These are phyloP conservation scores for Nebria ingens DNA, from an alignment of 1,140 invertebrate genomes.

Conservation along the genomic window DNA sequence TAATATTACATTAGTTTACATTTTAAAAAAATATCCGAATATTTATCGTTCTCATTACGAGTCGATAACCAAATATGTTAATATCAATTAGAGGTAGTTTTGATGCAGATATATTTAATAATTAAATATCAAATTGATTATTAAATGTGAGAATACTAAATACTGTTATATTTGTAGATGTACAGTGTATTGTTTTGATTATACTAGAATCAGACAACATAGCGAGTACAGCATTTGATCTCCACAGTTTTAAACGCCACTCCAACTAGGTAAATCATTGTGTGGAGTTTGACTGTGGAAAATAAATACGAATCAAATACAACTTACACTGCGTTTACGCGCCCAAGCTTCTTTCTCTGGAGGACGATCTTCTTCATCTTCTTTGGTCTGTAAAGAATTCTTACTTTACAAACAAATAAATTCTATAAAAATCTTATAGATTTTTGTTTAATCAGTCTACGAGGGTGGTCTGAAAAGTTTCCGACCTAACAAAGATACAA, in stretches of 20 bases:
- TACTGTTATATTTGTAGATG: neutral
- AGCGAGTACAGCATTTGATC: neutral
- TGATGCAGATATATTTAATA: too few relatives aligned
- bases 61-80: too few relatives aligned
- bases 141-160: too few relatives aligned
- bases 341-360: neutral
- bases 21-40: neutral
- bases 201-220: neutral
- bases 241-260: neutral
- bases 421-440: neutral
- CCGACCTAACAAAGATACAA: too few relatives aligned
- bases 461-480: too few relatives aligned
- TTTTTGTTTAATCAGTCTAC: neutral
- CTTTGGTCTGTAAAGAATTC: neutral
- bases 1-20: neutral
- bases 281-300: neutral
- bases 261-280: neutral
- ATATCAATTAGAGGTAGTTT: too few relatives aligned
- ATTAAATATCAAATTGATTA: neutral
- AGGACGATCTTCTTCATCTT: neutral
- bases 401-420: neutral
- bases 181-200: slow-evolving; percentile 1
- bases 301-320: neutral
- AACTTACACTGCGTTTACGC: neutral
- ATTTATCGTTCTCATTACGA: slow-evolving; percentile 11